Conservation (phyloP, 2,113 vertebrate genomes). For the Passerina amoena region DNA sequence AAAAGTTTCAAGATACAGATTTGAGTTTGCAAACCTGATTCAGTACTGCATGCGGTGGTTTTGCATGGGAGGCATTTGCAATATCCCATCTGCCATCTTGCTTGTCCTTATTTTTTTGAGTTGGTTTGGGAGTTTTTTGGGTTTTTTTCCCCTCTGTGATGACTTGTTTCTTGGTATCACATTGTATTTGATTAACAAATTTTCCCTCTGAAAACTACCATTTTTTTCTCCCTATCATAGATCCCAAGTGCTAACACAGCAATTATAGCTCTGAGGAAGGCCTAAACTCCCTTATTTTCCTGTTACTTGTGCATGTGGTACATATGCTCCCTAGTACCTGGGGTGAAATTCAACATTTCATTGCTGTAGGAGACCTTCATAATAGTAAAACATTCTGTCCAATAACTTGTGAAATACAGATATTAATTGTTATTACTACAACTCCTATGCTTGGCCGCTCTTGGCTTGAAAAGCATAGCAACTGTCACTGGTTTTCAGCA, state of each 20-base stretch:
- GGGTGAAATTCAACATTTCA: background rate
- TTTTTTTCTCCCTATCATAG: background rate
- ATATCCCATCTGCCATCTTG: background rate
- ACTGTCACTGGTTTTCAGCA: background rate
- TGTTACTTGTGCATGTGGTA: background rate
- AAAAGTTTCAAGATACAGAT: background rate
- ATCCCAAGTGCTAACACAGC: background rate
- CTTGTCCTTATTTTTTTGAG: background rate
- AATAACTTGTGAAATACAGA: background rate
- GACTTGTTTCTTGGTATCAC: background rate
- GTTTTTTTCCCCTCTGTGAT: fast-evolving
- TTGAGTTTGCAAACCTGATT: background rate
- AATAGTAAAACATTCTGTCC: background rate
- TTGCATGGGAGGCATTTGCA: background rate
- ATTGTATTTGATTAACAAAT: background rate
- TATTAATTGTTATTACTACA: background rate
- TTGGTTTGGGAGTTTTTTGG: fast-evolving
- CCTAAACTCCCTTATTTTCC: background rate
- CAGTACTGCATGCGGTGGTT: background rate
- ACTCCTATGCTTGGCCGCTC: background rate
- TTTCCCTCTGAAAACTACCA: background rate
- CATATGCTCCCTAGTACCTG: background rate
- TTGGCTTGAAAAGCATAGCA: background rate
- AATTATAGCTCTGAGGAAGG: background rate
- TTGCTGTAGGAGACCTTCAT: background rate